A percentile compares a stretch with the other conserved stretches of the same genome.
These are phyloP conservation scores for Acropternis orthonyx DNA, from an alignment of 2,797 vertebrate genomes.

Conservation along the genomic window DNA sequence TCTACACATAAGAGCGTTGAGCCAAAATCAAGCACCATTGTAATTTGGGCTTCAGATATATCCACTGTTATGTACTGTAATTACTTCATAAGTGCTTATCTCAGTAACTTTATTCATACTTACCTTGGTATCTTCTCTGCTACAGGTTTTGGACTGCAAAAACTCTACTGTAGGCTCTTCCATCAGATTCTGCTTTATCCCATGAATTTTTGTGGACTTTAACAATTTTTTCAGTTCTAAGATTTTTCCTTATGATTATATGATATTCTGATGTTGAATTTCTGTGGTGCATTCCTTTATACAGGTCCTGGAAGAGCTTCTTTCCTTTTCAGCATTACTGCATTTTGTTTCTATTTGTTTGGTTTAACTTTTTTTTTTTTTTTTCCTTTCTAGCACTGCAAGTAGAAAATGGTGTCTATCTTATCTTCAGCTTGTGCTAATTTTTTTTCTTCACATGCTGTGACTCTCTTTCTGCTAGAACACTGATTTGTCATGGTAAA, in stretches of 20 bases:
- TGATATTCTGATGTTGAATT: not conserved
- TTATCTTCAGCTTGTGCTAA: conserved; percentile 26
- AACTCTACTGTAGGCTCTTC: not conserved
- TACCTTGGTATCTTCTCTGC: not conserved
- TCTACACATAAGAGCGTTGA: not conserved
- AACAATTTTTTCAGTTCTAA: not conserved
- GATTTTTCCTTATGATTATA: not conserved
- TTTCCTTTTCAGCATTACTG: not conserved
- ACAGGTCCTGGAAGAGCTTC: not conserved
- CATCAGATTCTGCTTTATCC: not conserved
- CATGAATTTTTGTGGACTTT: not conserved
- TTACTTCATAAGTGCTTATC: not conserved
- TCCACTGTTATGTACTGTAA: not conserved
- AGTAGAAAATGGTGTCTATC: conserved; percentile 1
- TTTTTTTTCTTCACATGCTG: conserved; percentile 49
- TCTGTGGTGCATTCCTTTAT: not conserved
- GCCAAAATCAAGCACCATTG: not conserved
- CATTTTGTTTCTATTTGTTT: not conserved
- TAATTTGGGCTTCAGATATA: not conserved
- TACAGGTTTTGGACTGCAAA: not conserved
- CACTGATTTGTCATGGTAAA: conserved; percentile 56
- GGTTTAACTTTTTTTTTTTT: not conserved
- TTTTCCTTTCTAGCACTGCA: not conserved
- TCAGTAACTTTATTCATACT: not conserved
- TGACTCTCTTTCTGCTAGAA: conserved; percentile 35